Base-by-base conservation (phyloP, 2,888 invertebrate genomes). In the Perdita meconis region DNA sequence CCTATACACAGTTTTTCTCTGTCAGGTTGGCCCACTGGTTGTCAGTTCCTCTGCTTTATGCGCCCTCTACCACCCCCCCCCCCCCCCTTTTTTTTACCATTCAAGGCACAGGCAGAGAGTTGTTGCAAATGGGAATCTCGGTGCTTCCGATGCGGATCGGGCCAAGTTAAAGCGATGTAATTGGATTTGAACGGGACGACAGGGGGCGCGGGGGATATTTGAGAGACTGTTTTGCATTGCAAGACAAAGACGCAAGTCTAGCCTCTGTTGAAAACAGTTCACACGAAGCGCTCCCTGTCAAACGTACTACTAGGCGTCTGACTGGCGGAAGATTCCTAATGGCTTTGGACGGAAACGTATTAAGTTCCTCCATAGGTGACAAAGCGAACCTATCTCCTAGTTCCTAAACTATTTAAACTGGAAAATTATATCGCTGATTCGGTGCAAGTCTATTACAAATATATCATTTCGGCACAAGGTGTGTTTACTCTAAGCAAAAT, bases 241-340 rank as follows among this genome's bases (percentile, higher is more conserved):
- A 50, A 72, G 74, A 74, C 74, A 74, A 64, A 74, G 74, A 36
- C 56, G 57, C 51, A 64, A 73, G 74, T 74, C 73, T 72, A 64
- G 73, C 30, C 57, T 57, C 74, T 44, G 74, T 36, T 73, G 57
- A 64, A 64, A 74, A 61, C 73, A 73, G 74, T 73, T 73, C 64
- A 74, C 74, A 74, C 73, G 74, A 40, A 34, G 34, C 24, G 34
- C 13, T 50, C 50, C 26, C 36, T 57, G 63, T 72, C 72, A 63
- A 63, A 73, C 55, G 42, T 24, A 19, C 51, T 36, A 36, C 51
- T 36, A 36, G 44, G 44, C 16, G 59, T 10, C 59, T n/a, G 4
- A 10, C 19, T 19, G 10, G 13, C 19, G 13, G 16, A 56, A 50
- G 61, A 53, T 63, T 72, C 40, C 47, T 19, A 40, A 13, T 36